Evolutionary conservation across 2,113 vertebrate genomes (phyloP), one percentile per base, ranked within the genome.

Genomic region (Ellobius talpinus): DNA sequence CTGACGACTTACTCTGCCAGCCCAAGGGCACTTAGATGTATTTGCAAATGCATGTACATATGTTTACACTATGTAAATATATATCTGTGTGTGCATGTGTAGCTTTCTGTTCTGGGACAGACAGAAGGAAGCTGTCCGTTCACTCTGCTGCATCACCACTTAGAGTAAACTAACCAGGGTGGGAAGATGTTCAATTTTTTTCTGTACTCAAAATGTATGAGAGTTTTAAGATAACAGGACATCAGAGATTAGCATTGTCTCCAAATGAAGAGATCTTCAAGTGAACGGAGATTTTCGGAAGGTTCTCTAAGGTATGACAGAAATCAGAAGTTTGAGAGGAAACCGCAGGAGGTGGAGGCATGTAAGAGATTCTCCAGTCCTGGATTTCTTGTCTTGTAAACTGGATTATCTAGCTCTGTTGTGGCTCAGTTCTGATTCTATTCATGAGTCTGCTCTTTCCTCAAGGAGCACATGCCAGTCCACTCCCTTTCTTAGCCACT

Each of bases 151-250:
- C 26, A 36, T 8, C 66, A 8, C 26, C n/a, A 3, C 29, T 65
- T 42, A 29, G 4, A 76, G 16, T 24, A 68, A 89, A 86, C 21
- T 90, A 72, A 81, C 19, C 0, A 77, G 23, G 31, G 1, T n/a
- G 7, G 78, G 89, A 87, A 94, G 70, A 84, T 84, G 55, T 79
- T 95, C 87, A 65, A 86, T 8, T 72, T 77, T 77, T 76, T 90
- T 88, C 24, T 95, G 55, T 93, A 31, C 81, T 84, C 87, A 78
- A 90, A 89, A 63, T 70, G 1, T 90, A 29, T 3, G 58, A 45
- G 88, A 47, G 36, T 36, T 72, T 52, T 90, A 82, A 78, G 63
- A 76, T n/a, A 21, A 19, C 24, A 78, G 39, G 5, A 87, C 61
- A 58, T 93, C 82, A 85, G 45, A 79, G 55, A 73, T 82, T 90